Conservation (phyloP, 1,140 invertebrate genomes). For the Camponotus vicinus region DNA sequence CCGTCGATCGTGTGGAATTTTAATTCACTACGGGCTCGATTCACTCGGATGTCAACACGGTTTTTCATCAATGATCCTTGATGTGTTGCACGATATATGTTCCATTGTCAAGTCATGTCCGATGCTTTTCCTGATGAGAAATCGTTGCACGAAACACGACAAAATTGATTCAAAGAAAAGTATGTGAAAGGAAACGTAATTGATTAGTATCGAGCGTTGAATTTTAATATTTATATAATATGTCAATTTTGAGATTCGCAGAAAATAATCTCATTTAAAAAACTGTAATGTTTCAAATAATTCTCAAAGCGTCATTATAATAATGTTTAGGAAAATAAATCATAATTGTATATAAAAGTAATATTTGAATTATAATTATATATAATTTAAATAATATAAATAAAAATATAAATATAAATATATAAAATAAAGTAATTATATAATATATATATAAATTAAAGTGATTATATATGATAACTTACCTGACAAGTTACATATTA, state of each 20-base stretch:
- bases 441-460: too few species aligned
- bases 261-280: neutral
- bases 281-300: neutral
- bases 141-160: neutral
- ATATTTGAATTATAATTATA: too few species aligned
- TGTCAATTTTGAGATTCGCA: neutral
- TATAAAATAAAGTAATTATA: too few species aligned
- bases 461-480: neutral
- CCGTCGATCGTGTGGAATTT: conserved; percentile 42
- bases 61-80: conserved; percentile 15
- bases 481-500: conserved; percentile 4
- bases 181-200: neutral
- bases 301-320: neutral
- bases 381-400: too few species aligned
- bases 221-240: neutral
- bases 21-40: conserved; percentile 24
- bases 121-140: neutral
- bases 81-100: neutral
- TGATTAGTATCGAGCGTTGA: neutral
- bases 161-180: neutral
- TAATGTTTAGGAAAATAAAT: neutral
- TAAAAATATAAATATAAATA: too few species aligned
- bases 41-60: conserved; percentile 4
- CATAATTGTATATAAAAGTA: neutral
- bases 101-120: neutral